These are phyloP conservation scores for Ormia ochracea DNA, from an alignment of 2,888 invertebrate species.

Conservation along the genomic window DNA sequence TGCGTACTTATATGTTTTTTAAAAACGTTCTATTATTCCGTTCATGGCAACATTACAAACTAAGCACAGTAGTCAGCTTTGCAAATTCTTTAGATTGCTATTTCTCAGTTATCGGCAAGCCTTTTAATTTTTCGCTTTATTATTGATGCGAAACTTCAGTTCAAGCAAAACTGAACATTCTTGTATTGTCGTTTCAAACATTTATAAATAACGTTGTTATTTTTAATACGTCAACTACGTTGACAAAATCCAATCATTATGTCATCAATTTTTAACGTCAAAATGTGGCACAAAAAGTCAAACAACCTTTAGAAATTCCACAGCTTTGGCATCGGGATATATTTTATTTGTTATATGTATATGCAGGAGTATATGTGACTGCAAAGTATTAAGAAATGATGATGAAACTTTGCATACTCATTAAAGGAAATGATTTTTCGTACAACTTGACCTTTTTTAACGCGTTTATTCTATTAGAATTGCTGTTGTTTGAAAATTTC, in stretches of 20 bases:
- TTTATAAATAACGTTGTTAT: conserved; percentile 53
- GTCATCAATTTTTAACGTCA: conserved; percentile 61
- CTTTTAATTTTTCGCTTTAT: conserved; percentile 2
- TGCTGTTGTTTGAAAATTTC: neutral
- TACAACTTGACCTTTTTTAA: neutral
- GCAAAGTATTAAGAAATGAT: conserved; percentile 6
- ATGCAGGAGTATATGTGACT: neutral
- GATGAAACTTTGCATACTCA: conserved; percentile 23
- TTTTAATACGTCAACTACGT: conserved; percentile 52
- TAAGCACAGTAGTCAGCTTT: neutral
- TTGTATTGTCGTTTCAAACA: neutral
- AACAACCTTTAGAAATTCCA: conserved; percentile 25
- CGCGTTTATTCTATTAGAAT: too few relatives aligned
- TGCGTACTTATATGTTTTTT: neutral
- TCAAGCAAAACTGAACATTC: conserved; percentile 11
- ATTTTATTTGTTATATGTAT: neutral
- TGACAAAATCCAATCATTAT: conserved; percentile 63
- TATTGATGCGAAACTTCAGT: conserved; percentile 1
- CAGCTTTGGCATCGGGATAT: neutral
- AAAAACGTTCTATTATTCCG: neutral
- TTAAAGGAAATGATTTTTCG: neutral
- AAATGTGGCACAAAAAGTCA: conserved; percentile 50
- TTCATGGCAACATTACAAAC: neutral
- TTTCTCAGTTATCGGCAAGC: neutral
- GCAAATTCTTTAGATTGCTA: neutral